Base-by-base conservation (phyloP, 1,140 invertebrate genomes). In the Cotesia glomerata region DNA sequence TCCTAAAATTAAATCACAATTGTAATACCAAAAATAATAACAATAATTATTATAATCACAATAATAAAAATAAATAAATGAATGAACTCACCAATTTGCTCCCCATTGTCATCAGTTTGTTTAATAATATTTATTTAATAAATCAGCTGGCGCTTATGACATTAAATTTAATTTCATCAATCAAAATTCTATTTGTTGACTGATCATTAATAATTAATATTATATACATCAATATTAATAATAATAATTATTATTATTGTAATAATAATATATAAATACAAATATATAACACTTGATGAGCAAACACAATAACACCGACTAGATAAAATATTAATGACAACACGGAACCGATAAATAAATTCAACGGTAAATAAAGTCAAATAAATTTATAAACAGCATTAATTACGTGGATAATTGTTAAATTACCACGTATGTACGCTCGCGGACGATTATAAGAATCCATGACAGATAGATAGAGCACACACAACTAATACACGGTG, bases 381-480 rank as follows among this genome's bases (percentile, higher is more conserved):
- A 16, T 56, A 49, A 52, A 63, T 54, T 64, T 36, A 26, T 62
- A 45, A 52, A 34, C 61, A 59, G 65, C 69, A 75, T 75, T 79
- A 45, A 45, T 83, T 78, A 84, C 79, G 77, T 74, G 73, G 64
- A 77, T 78, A 81, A 76, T 77, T 71, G 77, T 45, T 78, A 73
- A 49, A 74, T 79, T 82, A 75, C 75, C 77, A 77, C 79, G 79
- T 82, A 79, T 78, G 71, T 80, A 79, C 78, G 77, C 74, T 78
- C 82, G 80, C 81, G 76, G 77, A 79, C 80, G 74, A 79, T 78
- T 76, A 80, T 76, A 77, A 81, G 83, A 82, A 82, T 85, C 84
- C 84, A 85, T 84, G 84, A 84, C 83, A 84, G 84, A 80, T 77
- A 84, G 84, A 80, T 77, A 72, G 59, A 74, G 14, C 13, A 63